Base-by-base conservation (phyloP, 2,797 vertebrate genomes). In the Platalea minor region DNA sequence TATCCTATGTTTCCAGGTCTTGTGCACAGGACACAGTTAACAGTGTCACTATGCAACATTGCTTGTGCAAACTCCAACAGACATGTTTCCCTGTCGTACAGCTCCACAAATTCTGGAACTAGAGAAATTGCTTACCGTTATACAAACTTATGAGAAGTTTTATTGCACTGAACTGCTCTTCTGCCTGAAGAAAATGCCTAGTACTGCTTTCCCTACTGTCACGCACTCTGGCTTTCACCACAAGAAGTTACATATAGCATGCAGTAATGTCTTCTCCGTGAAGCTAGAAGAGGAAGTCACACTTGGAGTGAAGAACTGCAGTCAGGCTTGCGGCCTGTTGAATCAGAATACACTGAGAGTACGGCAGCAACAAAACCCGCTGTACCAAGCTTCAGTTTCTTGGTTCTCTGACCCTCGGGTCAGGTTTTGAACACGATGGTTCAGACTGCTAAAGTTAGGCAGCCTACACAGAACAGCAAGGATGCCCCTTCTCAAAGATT, bases 181-280 rank as follows among this genome's bases (percentile, higher is more conserved):
- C 79, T n/a, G 61, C 24, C 39, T 35, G 19, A 65, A 64, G 10
- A 59, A 60, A 48, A 64, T 7, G 10, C 13, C 26, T 25, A 13
- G 28, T 17, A 31, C 12, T 19, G 63, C 21, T 39, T 43, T 72
- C 17, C 26, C 35, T 57, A 41, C 19, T 41, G n/a, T 86, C 73
- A 51, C 1, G 2, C 11, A 59, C 0, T 0, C 41, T 54, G 37
- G n/a, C 13, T 78, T 73, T 68, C 26, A 61, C 48, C 24, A 19
- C 35, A 74, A 87, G 26, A 75, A 92, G 33, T 65, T 43, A 63
- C 37, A 50, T 18, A 25, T 3, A 70, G 39, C 20, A 37, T 3
- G 7, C 51, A 79, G 21, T 3, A 74, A 76, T 0, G 1, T 5
- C n/a, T 87, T 63, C 53, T 43, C 50, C 78, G 57, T 1, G 3